These are phyloP conservation scores for Ptilonorhynchus violaceus DNA, from an alignment of 2,113 vertebrate species.

Conservation along the genomic window DNA sequence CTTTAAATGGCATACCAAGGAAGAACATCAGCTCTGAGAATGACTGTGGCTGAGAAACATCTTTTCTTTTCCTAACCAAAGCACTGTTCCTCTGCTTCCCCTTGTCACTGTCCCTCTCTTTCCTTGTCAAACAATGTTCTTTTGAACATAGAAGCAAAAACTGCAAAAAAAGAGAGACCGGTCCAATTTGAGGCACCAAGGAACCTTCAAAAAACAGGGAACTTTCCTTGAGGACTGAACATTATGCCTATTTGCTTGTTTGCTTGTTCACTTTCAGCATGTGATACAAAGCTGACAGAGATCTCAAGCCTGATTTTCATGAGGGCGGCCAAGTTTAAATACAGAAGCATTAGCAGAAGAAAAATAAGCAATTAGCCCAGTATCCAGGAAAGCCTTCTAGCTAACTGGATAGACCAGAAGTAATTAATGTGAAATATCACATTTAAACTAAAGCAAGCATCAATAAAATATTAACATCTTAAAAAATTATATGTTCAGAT, in stretches of 20 bases:
- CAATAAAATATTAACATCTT: not conserved
- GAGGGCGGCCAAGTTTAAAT: not conserved
- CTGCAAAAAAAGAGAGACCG: rapidly evolving
- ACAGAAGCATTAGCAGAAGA: not conserved
- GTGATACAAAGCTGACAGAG: not conserved
- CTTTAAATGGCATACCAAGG: not conserved
- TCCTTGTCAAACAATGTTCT: not conserved
- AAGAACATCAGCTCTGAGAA: not conserved
- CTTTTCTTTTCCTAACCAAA: not conserved
- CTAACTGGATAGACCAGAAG: not conserved
- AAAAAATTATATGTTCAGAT: not conserved
- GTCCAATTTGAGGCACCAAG: not conserved
- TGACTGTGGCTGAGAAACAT: not conserved
- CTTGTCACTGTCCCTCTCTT: not conserved
- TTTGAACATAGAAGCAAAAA: not conserved
- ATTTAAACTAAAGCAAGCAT: not conserved
- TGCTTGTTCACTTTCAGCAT: not conserved
- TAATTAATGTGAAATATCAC: not conserved
- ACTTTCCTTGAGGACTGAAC: not conserved
- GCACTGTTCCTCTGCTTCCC: not conserved
- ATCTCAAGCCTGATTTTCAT: not conserved
- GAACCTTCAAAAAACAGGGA: not conserved
- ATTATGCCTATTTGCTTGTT: not conserved
- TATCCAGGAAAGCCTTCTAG: not conserved
- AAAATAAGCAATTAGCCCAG: not conserved